These are phyloP conservation scores for Microchrysa polita DNA, from an alignment of 2,888 invertebrate genomes.

Conservation along the genomic window DNA sequence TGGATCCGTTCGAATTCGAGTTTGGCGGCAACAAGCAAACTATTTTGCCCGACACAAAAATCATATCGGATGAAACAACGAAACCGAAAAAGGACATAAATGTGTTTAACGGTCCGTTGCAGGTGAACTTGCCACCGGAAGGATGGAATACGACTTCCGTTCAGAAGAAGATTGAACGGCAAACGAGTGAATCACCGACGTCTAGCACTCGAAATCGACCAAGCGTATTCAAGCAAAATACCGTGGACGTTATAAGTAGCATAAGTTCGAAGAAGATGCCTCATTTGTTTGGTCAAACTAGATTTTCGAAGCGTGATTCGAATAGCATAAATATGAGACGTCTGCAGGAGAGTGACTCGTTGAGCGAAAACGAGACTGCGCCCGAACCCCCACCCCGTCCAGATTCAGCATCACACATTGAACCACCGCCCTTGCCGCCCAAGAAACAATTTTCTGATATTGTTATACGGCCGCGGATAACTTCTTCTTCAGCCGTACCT, in stretches of 20 bases:
- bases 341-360: slow-evolving; percentile 63
- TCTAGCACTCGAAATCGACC: slow-evolving; percentile 54
- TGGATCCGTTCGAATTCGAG: slow-evolving; percentile 64
- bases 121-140: slow-evolving; percentile 76
- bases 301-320: slow-evolving; percentile 63
- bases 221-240: slow-evolving; percentile 62
- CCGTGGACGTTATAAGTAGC: slow-evolving; percentile 65
- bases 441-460: slow-evolving; percentile 72
- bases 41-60: slow-evolving; percentile 55
- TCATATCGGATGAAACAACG: slow-evolving; percentile 58
- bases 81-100: slow-evolving; percentile 58
- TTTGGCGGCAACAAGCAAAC: slow-evolving; percentile 53
- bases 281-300: slow-evolving; percentile 62
- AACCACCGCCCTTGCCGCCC: slow-evolving; percentile 79
- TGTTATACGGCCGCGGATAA: slow-evolving; percentile 65
- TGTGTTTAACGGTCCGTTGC: slow-evolving; percentile 73
- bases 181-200: slow-evolving; percentile 54
- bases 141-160: slow-evolving; percentile 58
- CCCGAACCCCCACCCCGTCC: slow-evolving; percentile 64
- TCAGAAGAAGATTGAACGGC: slow-evolving; percentile 53
- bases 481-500: slow-evolving; percentile 53
- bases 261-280: slow-evolving; percentile 65
- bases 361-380: slow-evolving; percentile 64
- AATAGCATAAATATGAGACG: slow-evolving; percentile 64
- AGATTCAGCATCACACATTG: slow-evolving; percentile 66